Conservation (phyloP, 2,888 invertebrate genomes). For the Hofmannophila pseudospretella region DNA sequence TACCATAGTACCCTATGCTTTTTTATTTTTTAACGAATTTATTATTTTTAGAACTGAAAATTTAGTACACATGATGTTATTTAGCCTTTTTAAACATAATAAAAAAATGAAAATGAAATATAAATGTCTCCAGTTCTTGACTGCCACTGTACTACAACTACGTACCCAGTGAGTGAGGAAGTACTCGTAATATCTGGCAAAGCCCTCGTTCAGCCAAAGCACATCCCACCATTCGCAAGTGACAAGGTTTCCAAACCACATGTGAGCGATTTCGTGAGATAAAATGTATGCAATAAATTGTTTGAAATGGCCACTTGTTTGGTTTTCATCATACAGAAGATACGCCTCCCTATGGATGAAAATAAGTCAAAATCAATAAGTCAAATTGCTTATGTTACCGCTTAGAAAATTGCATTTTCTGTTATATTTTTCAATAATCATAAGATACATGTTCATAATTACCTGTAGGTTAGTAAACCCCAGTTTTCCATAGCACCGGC, state of each 20-base stretch:
- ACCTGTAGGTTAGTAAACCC: conserved; percentile 88
- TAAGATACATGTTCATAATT: conserved; percentile 9
- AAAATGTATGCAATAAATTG: conserved; percentile 78
- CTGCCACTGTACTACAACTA: too few relatives aligned
- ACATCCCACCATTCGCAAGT: conserved; percentile 82
- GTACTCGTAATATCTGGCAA: conserved; percentile 86
- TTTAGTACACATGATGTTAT: too few relatives aligned
- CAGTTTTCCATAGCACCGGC: conserved; percentile 92
- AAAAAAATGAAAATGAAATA: too few relatives aligned
- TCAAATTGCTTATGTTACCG: not conserved
- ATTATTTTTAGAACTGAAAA: not conserved
- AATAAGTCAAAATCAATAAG: not conserved
- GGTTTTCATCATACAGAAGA: conserved; percentile 52
- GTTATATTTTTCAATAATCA: too few relatives aligned
- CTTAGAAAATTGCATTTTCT: too few relatives aligned
- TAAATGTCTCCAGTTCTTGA: too few relatives aligned
- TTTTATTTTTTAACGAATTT: not conserved
- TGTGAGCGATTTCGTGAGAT: conserved; percentile 85
- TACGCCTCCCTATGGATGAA: conserved; percentile 54
- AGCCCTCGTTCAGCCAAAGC: conserved; percentile 82
- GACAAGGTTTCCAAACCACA: conserved; percentile 84
- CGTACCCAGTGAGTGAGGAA: conserved; percentile 76
- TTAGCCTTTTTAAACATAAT: too few relatives aligned
- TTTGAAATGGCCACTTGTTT: conserved; percentile 60
- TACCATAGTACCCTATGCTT: conserved; percentile 3